These are phyloP conservation scores for Candoia aspera DNA, from an alignment of 2,113 vertebrate genomes.

Conservation along the genomic window DNA sequence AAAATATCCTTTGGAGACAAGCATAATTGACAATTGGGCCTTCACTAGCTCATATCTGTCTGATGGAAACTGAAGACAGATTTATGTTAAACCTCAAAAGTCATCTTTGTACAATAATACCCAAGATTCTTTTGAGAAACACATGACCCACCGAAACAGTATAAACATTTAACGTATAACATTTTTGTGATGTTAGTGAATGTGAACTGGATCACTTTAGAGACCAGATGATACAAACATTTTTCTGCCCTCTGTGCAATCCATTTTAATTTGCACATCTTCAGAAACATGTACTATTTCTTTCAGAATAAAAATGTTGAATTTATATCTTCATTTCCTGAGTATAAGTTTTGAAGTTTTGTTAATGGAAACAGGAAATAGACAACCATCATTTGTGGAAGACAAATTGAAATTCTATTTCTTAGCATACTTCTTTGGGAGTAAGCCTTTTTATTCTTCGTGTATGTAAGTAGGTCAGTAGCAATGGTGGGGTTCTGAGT, in stretches of 20 bases:
- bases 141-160: neutral
- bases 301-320: neutral
- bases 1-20: constrained; percentile 13
- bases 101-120: neutral
- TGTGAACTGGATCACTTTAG: neutral
- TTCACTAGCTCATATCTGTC: neutral
- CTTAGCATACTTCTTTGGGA: neutral
- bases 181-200: neutral
- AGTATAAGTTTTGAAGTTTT: neutral
- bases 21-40: neutral
- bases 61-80: neutral
- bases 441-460: neutral
- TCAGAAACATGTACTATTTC: neutral
- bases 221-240: neutral
- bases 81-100: neutral
- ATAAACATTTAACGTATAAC: neutral
- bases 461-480: neutral
- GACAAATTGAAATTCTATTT: neutral
- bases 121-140: neutral
- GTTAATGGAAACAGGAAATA: neutral
- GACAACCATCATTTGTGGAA: neutral
- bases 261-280: neutral
- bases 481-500: neutral
- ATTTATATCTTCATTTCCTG: neutral
- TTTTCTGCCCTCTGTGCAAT: neutral